Conservation (phyloP, 2,888 invertebrate genomes). For the Petrolisthes manimaculis region DNA sequence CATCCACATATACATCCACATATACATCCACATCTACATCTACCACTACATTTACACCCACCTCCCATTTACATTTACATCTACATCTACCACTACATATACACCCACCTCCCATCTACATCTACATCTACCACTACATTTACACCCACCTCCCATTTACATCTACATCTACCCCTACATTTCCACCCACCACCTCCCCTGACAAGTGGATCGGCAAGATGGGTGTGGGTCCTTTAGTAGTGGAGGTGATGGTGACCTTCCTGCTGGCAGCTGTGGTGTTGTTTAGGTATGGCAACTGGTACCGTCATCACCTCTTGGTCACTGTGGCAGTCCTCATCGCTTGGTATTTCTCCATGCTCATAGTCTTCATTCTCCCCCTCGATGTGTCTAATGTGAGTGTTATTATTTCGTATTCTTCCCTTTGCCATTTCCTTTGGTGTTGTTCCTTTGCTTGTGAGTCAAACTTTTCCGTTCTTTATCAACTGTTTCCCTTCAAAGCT, state of each 20-base stretch:
- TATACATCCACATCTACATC: too few relatives aligned
- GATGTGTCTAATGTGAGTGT: constrained; percentile 95
- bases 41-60: background rate
- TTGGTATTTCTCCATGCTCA: constrained; percentile 98
- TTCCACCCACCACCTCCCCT: background rate
- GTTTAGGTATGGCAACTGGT: constrained; percentile 96
- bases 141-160: background rate
- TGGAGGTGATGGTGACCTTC: constrained; percentile 86
- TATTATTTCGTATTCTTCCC: background rate
- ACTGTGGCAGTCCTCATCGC: constrained; percentile 93
- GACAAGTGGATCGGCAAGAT: constrained; percentile 72
- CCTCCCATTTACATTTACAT: background rate
- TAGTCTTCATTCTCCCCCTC: constrained; percentile 95
- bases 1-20: background rate
- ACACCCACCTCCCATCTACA: background rate
- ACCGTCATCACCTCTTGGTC: constrained; percentile 92
- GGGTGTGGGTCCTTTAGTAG: constrained; percentile 81
- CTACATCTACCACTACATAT: background rate
- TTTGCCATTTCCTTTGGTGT: background rate
- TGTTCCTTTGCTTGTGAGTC: background rate
- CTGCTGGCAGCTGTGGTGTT: constrained; percentile 82
- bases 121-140: background rate
- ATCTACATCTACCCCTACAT: background rate
- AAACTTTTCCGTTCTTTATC: background rate
- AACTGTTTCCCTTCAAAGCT: background rate